These are phyloP conservation scores for Thinocorus orbignyianus DNA, from an alignment of 2,113 vertebrate genomes.

Conservation along the genomic window DNA sequence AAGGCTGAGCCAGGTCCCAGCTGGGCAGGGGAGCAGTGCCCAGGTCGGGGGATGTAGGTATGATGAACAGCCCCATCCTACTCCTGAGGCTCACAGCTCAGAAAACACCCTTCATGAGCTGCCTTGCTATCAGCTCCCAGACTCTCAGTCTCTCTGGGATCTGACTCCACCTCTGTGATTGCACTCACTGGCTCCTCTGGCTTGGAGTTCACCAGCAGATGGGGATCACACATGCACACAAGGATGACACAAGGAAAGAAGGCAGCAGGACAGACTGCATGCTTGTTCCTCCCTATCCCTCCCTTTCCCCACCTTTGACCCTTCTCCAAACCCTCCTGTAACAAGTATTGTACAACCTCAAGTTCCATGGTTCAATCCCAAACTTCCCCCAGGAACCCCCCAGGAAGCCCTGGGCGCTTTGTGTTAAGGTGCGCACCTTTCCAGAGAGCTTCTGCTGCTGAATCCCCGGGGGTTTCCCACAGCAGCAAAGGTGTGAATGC, in stretches of 20 bases:
- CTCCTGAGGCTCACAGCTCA: not conserved
- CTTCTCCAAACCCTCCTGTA: not conserved
- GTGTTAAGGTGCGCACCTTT: not conserved
- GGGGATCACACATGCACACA: not conserved
- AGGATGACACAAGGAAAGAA: not conserved
- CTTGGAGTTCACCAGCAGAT: not conserved
- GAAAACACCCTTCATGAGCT: not conserved
- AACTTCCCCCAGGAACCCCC: not conserved
- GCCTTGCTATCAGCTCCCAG: not conserved
- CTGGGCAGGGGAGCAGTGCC: not conserved
- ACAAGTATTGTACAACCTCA: not conserved
- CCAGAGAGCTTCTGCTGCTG: not conserved
- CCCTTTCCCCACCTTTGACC: not conserved
- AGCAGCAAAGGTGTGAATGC: not conserved
- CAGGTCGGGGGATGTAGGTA: fast-evolving
- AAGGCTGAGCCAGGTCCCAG: not conserved
- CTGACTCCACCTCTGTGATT: not conserved
- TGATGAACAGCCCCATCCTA: not conserved
- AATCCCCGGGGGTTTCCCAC: not conserved
- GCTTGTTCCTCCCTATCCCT: not conserved
- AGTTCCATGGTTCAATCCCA: not conserved
- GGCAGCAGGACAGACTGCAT: not conserved
- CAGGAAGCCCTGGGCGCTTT: not conserved
- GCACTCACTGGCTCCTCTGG: not conserved
- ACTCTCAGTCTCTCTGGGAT: not conserved